Evolutionary conservation across 2,113 vertebrate species (phyloP), one percentile per base, ranked within the genome.

Genomic region (Cnemophilus loriae): DNA sequence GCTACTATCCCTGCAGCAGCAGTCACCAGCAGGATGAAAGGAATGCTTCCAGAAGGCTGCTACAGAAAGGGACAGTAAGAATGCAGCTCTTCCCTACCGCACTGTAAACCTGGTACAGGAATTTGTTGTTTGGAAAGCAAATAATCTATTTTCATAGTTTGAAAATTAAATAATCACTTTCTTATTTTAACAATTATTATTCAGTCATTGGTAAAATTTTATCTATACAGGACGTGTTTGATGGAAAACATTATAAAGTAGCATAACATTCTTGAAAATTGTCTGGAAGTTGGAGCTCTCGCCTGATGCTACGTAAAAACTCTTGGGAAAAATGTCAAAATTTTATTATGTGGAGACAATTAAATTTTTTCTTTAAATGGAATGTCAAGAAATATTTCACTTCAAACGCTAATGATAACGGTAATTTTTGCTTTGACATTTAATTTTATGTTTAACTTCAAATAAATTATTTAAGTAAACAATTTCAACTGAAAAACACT

Each of bases 231-330:
- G 73, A 60, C 37, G 33, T 19, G 49, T 97, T 97, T 96, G 74
- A 94, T 93, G 90, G 92, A 95, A 96, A 97, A 70, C 4, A 44
- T 83, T 33, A 86, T 60, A 78, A 95, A 75, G 84, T 85, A 89
- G 49, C 64, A 81, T 79, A 77, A 59, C 30, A 73, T 95, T 93
- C 87, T 87, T 53, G 47, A 79, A 91, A 73, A 41, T 16, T 2
- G 5, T 12, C 27, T 76, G 41, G n/a, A 88, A 65, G 2, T 2
- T 61, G 23, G 11, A 73, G 21, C 14, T 78, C 56, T 74, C 23
- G 3, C 10, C 35, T 77, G 21, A 26, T 81, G 35, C 3, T 47
- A 64, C 20, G 30, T 46, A 16, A 46, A 56, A 79, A 23, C 7
- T 55, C 46, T 37, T 0, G 4, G 28, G 17, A 39, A 63, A 87